phyloP scores from a whole-genome alignment of 2,888 invertebrate genomes.

The Oeneis ivallda region DNA sequence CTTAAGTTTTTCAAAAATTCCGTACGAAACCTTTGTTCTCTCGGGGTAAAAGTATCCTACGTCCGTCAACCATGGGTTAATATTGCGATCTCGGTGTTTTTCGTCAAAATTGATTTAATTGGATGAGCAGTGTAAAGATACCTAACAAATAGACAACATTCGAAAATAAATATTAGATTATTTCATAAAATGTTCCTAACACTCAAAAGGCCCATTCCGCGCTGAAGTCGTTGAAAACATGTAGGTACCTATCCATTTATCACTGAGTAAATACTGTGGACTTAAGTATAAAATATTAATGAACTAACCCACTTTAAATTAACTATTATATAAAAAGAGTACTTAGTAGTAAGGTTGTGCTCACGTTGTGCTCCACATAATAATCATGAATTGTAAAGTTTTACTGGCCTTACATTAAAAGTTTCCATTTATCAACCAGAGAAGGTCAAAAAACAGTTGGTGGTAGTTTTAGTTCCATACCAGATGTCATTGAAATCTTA shows the following conservation, averaged over 20 bases:
- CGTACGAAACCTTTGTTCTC: no score
- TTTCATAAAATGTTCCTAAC: no score
- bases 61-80: no score
- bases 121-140: no score
- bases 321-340: conserved; percentile 19
- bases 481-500: conserved; percentile 3
- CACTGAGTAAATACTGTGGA: background rate
- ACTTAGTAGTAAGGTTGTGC: background rate
- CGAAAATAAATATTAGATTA: no score
- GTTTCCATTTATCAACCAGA: conserved; percentile 5
- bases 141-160: no score
- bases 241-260: background rate
- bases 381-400: conserved; percentile 11
- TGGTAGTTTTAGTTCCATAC: conserved; percentile 1
- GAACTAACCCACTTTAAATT: conserved; percentile 5
- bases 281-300: conserved; percentile 4
- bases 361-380: conserved; percentile 19
- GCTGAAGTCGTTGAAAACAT: background rate
- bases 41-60: no score
- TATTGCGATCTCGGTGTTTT: no score
- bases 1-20: conserved; percentile 1
- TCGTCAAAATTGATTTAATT: no score
- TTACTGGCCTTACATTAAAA: conserved; percentile 10
- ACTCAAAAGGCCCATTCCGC: no score
- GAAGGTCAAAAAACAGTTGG: conserved; percentile 3